phyloP scores from a whole-genome alignment of 2,888 invertebrate species.

The Drosophila diplacantha region DNA sequence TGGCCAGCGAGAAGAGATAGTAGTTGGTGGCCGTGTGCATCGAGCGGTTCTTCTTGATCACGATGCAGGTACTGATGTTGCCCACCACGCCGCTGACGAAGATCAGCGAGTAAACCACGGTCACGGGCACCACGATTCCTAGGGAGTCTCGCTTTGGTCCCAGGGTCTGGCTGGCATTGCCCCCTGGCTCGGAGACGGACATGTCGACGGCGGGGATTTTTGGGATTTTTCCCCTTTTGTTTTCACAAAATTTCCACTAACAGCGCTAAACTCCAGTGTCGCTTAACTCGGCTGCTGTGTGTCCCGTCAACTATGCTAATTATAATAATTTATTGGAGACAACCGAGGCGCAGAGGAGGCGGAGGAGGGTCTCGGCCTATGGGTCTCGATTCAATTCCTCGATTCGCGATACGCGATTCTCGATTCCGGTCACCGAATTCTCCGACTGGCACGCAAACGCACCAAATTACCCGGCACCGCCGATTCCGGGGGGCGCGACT shows the following conservation, averaged over 20 bases:
- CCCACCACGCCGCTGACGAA: constrained; percentile 89
- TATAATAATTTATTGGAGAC: constrained; percentile 69
- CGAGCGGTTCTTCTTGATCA: constrained; percentile 88
- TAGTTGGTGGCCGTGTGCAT: constrained; percentile 91
- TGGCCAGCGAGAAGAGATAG: constrained; percentile 90
- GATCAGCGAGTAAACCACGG: constrained; percentile 86
- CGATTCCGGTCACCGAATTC: constrained; percentile 27
- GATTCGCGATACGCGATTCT: constrained; percentile 10
- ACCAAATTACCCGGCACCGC: constrained; percentile 32
- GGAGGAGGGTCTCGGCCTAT: constrained; percentile 7
- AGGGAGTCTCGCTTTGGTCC: constrained; percentile 82
- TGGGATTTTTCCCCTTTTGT: constrained; percentile 44
- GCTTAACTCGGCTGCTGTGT: constrained; percentile 47
- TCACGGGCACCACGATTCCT: constrained; percentile 84
- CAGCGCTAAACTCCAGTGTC: constrained; percentile 45
- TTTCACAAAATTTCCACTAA: constrained; percentile 63
- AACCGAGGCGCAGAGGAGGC: constrained; percentile 25
- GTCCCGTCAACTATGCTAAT: constrained; percentile 63
- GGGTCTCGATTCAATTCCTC: constrained; percentile 9
- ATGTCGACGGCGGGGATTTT: constrained; percentile 14
- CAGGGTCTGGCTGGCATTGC: constrained; percentile 41
- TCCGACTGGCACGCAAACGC: constrained; percentile 65
- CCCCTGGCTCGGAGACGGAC: constrained; percentile 1
- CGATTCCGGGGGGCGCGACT: constrained; percentile 22
- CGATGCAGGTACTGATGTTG: constrained; percentile 90